Conservation (phyloP, 2,113 vertebrate genomes). For the Rhinogobius similis region DNA sequence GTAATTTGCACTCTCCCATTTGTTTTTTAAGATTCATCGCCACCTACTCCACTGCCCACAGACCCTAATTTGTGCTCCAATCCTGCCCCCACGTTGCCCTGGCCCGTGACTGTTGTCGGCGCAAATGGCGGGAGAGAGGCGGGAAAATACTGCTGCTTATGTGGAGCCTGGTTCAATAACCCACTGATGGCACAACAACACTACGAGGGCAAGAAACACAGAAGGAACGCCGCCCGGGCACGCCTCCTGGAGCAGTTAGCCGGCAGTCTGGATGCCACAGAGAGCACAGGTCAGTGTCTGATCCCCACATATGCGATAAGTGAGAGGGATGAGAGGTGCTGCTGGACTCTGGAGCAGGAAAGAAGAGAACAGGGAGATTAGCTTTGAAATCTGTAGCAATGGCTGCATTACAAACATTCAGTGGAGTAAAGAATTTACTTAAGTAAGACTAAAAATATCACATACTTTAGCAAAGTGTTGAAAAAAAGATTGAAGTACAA, state of each 20-base stretch:
- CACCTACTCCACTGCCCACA: slow-evolving; percentile 67
- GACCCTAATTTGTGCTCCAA: slow-evolving; percentile 62
- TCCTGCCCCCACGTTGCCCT: slow-evolving; percentile 55
- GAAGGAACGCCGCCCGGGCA: slow-evolving; percentile 80
- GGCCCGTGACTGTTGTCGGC: slow-evolving; percentile 51
- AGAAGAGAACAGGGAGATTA: slow-evolving; percentile 47
- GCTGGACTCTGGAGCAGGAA: slow-evolving; percentile 35
- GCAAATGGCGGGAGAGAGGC: slow-evolving; percentile 75
- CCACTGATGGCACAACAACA: slow-evolving; percentile 86
- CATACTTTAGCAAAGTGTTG: too few relatives aligned
- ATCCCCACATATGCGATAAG: slow-evolving; percentile 27
- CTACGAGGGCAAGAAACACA: slow-evolving; percentile 84
- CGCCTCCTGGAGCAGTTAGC: slow-evolving; percentile 81
- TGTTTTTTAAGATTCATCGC: slow-evolving; percentile 69
- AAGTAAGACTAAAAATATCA: too few relatives aligned
- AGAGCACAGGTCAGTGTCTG: slow-evolving; percentile 77
- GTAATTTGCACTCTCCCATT: neutral
- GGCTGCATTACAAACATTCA: neutral
- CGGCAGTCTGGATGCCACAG: slow-evolving; percentile 78
- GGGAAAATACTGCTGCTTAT: slow-evolving; percentile 81
- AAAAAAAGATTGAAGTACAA: too few relatives aligned
- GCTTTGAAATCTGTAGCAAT: slow-evolving; percentile 24
- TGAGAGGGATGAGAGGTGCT: slow-evolving; percentile 31
- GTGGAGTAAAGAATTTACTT: too few relatives aligned
- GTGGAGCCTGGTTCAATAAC: slow-evolving; percentile 85